Base-by-base conservation (phyloP, 2,113 vertebrate species). In the Haliaeetus leucogaster region DNA sequence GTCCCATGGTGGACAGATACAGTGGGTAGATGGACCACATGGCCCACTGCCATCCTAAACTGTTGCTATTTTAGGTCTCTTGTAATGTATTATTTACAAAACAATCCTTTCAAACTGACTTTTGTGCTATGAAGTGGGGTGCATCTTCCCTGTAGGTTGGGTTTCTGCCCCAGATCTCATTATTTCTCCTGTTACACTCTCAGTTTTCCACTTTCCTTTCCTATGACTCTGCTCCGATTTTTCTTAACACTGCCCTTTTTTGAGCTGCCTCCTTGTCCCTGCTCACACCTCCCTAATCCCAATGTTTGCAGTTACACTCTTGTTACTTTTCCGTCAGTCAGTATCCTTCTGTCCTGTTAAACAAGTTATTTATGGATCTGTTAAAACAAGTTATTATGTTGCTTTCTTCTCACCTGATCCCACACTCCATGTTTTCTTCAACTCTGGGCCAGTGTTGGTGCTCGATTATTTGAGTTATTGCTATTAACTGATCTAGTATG, bases 21-120 rank as follows among this genome's bases (percentile, higher is more conserved):
- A 70, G 73, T 8, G 71, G 62, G 66, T 79, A 91, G 86, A 84
- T 72, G 81, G 91, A 86, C 79, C 83, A 67, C 86, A 67, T 21
- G 8, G 65, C 30, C 36, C 29, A 38, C 74, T 82, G 91, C 78
- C 93, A 93, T n/a, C 66, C 48, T 48, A 38, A 92, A 62, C 13
- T 68, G 14, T 40, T 82, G 65, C 61, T 92, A 42, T 58, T 92
- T 95, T 70, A 77, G 20, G 32, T 79, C 30, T 56, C 19, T 79
- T 72, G 14, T 10, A 71, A 53, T 8, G 6, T 1, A 53, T 47
- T 58, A 43, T 84, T 82, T 95, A 43, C 23, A 89, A 91, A 93
- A 76, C 8, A 73, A 74, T 12, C 17, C 40, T 47, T 82, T 77
- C 29, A 55, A 76, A 56, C 10, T 0, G 17, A 27, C 3, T 72